Evolutionary conservation across 2,113 vertebrate genomes (phyloP).

Genomic region (Smithornis capensis): DNA sequence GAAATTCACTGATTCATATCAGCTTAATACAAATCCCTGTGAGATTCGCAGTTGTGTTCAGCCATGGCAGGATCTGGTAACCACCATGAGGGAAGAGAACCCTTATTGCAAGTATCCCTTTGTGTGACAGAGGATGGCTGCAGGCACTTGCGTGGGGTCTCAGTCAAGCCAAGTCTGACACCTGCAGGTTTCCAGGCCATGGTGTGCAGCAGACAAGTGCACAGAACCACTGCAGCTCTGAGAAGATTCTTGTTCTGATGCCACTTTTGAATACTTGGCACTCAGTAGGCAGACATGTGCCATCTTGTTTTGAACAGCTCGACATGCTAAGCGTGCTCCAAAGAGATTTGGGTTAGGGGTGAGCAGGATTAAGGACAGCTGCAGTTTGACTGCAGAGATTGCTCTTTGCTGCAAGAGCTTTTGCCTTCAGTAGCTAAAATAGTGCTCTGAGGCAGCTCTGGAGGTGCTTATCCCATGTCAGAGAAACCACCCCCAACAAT

Average conservation of each 20-base stretch:
- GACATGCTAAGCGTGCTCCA: neutral
- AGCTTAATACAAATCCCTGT: slow-evolving; percentile 55
- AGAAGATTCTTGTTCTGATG: neutral
- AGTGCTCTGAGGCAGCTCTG: neutral
- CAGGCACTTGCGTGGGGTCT: neutral
- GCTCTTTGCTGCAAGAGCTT: neutral
- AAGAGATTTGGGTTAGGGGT: neutral
- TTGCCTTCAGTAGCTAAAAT: neutral
- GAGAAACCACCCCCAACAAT: neutral
- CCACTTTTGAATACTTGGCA: slow-evolving; percentile 56
- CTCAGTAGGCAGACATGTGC: neutral
- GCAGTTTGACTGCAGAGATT: neutral
- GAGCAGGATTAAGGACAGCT: slow-evolving; percentile 1
- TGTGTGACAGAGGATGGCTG: neutral
- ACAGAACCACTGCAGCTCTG: neutral
- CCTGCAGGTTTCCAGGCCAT: neutral
- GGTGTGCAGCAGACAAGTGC: neutral
- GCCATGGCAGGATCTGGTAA: neutral
- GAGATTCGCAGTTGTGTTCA: neutral
- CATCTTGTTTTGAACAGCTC: slow-evolving; percentile 42
- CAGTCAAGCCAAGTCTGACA: neutral
- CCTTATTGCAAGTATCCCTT: neutral
- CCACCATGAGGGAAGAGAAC: neutral
- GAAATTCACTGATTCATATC: slow-evolving; percentile 57
- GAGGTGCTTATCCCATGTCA: neutral